phyloP scores from a whole-genome alignment of 2,113 vertebrate species.

The Scolopax mira region DNA sequence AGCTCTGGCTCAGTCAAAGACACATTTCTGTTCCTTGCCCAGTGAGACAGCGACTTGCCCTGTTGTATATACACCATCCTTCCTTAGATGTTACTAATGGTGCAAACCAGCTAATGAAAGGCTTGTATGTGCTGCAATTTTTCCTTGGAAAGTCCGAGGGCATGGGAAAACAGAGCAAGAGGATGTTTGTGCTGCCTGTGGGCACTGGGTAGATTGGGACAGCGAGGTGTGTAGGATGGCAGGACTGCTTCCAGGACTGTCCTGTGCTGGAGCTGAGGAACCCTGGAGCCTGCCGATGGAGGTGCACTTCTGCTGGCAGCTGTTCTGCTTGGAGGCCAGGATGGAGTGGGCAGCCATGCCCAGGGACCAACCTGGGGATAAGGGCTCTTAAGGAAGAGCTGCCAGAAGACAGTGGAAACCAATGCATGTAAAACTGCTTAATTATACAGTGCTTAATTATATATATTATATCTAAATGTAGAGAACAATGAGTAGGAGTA shows the following conservation, averaged over 20 bases:
- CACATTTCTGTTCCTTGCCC: neutral
- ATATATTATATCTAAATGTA: neutral
- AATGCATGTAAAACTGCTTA: neutral
- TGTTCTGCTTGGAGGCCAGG: neutral
- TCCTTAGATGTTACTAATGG: neutral
- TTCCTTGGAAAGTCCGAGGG: neutral
- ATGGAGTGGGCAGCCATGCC: neutral
- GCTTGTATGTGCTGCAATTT: rapidly evolving
- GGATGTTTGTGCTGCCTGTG: neutral
- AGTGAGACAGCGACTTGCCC: neutral
- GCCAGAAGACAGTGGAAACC: slow-evolving; percentile 9
- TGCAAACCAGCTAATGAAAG: neutral
- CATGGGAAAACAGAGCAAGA: rapidly evolving
- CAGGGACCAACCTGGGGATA: neutral
- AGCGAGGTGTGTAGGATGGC: neutral
- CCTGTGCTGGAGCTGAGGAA: neutral
- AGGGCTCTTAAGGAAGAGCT: neutral
- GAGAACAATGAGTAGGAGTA: slow-evolving; percentile 63
- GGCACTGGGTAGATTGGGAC: neutral
- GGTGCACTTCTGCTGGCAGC: neutral
- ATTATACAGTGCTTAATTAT: slow-evolving; percentile 27
- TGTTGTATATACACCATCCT: neutral
- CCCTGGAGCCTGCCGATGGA: rapidly evolving
- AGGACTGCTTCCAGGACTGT: neutral
- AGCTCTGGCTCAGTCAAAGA: neutral